These are phyloP conservation scores for Hippolais icterina DNA, from an alignment of 2,113 vertebrate species.

Conservation along the genomic window DNA sequence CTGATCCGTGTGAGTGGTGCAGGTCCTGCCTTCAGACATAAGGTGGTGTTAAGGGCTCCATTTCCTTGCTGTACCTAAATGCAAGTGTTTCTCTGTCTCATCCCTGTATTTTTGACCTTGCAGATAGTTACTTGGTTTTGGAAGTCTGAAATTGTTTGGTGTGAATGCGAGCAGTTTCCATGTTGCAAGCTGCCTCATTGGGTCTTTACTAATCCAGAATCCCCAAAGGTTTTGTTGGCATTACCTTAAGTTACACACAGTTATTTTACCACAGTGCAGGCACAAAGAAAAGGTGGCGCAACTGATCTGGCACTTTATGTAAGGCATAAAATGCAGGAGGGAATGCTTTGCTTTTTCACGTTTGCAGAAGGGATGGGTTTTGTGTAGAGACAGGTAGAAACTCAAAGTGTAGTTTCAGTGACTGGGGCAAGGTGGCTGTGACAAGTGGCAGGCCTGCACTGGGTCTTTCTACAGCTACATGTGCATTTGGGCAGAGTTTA, in stretches of 20 bases:
- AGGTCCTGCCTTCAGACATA: not conserved
- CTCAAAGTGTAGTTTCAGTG: not conserved
- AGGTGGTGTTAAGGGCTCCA: not conserved
- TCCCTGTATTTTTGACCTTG: not conserved
- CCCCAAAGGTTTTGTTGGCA: not conserved
- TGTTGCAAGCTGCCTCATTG: not conserved
- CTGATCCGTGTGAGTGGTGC: rapidly evolving
- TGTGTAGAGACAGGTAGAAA: not conserved
- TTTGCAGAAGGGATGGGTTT: not conserved
- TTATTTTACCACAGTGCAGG: not conserved
- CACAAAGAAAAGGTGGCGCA: rapidly evolving
- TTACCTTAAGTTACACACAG: not conserved
- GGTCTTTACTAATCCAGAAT: not conserved
- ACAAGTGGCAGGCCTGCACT: rapidly evolving
- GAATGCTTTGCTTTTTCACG: not conserved
- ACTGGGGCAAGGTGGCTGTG: not conserved
- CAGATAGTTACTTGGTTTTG: not conserved
- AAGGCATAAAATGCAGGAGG: not conserved
- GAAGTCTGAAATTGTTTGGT: not conserved
- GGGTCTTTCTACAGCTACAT: not conserved
- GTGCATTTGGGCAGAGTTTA: not conserved
- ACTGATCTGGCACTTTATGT: not conserved
- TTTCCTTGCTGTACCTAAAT: not conserved
- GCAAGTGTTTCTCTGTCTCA: not conserved
- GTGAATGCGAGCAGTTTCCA: not conserved